phyloP scores from a whole-genome alignment of 2,113 vertebrate genomes.

The Saguinus imperator region DNA sequence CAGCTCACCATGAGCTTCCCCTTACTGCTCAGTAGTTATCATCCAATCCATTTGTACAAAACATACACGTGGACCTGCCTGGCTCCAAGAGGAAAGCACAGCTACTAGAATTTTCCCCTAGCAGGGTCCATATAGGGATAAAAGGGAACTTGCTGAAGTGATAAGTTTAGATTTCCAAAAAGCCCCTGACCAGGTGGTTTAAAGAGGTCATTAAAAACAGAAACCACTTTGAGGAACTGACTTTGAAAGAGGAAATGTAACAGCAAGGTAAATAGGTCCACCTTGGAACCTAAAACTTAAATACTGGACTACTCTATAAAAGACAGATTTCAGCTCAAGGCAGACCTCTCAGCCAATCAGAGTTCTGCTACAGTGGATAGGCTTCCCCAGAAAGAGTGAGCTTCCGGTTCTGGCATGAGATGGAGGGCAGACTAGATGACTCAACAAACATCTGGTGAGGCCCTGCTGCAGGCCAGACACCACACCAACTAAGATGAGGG shows the following conservation, averaged over 20 bases:
- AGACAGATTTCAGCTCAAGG: not conserved
- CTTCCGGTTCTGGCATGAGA: no score
- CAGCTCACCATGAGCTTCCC: not conserved
- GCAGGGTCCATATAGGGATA: not conserved
- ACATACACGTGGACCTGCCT: accelerated
- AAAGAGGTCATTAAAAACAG: conserved; percentile 16
- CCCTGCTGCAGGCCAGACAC: not conserved
- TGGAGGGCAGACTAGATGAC: not conserved
- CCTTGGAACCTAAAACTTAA: not conserved
- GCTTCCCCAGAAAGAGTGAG: no score
- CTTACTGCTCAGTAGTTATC: not conserved
- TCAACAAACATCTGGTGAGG: not conserved
- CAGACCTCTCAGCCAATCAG: not conserved
- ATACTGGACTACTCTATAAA: not conserved
- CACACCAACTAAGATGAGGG: not conserved
- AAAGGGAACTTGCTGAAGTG: not conserved
- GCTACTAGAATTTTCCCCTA: not conserved
- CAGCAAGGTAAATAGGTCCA: not conserved
- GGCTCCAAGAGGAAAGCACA: not conserved
- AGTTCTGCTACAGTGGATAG: not conserved
- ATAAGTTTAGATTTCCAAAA: conserved; percentile 11
- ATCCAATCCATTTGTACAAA: not conserved
- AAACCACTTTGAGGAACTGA: not conserved
- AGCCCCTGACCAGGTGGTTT: not conserved
- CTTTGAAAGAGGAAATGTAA: conserved; percentile 21